Base-by-base conservation (phyloP, 2,113 vertebrate species). In the Macaca nemestrina region DNA sequence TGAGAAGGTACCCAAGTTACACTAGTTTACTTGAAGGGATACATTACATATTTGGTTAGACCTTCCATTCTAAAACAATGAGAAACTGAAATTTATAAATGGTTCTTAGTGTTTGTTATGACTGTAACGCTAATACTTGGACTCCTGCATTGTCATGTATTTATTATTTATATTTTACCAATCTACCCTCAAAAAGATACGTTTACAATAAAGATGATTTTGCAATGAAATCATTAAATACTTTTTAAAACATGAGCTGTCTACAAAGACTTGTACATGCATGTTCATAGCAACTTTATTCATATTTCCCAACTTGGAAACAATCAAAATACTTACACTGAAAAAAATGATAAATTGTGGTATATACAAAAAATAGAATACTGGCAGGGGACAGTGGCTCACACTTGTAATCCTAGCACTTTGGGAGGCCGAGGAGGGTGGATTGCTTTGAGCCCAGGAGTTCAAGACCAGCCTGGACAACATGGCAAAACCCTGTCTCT, bases 51-150 rank as follows among this genome's bases (percentile, higher is more conserved):
- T 38, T 78, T 81, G 68, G 40, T 35, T 91, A 95, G 79, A 20
- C 13, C 32, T 92, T 86, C 43, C 87, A 68, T 78, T 92, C 55
- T 59, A 89, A 89, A 80, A 75, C 81, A 91, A 86, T 88, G 22
- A 43, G 50, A 64, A 95, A 64, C 30, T 88, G 40, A 92, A 82
- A 88, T 55, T 76, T 88, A 2, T 27, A 87, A 89, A n/a, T 13
- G 59, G 38, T 83, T 93, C 64, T 88, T 55, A 82, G 72, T 57
- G 11, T 84, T 87, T 91, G 40, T 78, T 93, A 84, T 82, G 72
- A 88, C 50, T 94, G 1, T 83, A 90, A 93, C 67, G 79, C 72
- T 94, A 76, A 40, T 67, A 88, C 43, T 30, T 38, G 8, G 3
- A 50, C 23, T 73, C 43, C 73, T 93, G 3, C 90, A 80, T 67